phyloP scores from a whole-genome alignment of 2,113 vertebrate genomes.

The Pandion haliaetus region DNA sequence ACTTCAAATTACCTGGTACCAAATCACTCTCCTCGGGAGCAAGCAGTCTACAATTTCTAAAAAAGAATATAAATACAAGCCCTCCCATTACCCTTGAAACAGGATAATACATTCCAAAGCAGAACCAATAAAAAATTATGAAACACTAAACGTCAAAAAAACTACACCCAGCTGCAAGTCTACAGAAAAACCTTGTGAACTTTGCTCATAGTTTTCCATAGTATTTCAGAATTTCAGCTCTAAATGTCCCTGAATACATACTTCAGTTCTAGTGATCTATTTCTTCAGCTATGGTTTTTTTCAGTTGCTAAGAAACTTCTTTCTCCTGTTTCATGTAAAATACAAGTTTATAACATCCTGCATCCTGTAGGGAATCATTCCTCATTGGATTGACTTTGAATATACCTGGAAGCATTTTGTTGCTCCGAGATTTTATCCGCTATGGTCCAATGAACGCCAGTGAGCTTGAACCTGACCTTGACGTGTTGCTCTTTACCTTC shows the following conservation, averaged over 20 bases:
- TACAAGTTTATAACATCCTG: constrained; percentile 34
- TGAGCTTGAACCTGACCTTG: constrained; percentile 65
- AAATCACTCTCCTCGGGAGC: background rate
- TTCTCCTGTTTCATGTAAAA: constrained; percentile 53
- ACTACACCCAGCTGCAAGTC: background rate
- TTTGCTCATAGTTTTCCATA: background rate
- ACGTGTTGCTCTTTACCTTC: constrained; percentile 67
- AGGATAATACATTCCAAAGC: background rate
- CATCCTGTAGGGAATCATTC: constrained; percentile 28
- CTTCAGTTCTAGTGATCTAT: background rate
- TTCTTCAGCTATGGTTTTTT: background rate
- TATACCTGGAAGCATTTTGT: constrained; percentile 72
- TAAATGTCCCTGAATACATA: background rate
- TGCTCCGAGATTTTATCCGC: constrained; percentile 54
- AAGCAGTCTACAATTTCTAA: background rate
- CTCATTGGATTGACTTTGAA: constrained; percentile 64
- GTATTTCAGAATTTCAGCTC: background rate
- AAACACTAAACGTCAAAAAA: background rate
- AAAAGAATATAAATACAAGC: background rate
- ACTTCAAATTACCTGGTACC: background rate
- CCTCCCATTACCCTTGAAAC: background rate
- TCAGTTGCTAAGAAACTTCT: constrained; percentile 26
- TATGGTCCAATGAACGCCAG: constrained; percentile 60
- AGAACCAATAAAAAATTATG: background rate
- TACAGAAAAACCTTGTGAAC: background rate